Conservation (phyloP, 2,797 vertebrate genomes). For the Kryptopterus vitreolus region DNA sequence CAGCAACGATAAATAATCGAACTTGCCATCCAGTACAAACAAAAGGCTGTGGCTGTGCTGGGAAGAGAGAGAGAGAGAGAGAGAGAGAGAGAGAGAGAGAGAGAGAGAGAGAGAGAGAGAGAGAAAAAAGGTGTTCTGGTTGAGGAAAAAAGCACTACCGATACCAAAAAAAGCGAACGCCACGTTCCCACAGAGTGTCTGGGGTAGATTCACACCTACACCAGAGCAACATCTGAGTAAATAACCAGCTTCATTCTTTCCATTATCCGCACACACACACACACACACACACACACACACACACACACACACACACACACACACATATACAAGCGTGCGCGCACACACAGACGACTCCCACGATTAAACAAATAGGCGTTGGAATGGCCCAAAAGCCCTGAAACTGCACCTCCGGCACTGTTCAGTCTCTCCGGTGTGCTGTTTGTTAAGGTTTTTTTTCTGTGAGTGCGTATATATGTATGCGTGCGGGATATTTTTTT, state of each 20-base stretch:
- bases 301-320: slow-evolving; percentile 68
- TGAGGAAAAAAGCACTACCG: slow-evolving; percentile 73
- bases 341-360: slow-evolving; percentile 81
- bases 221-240: slow-evolving; percentile 94
- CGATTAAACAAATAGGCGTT: slow-evolving; percentile 90
- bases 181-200: slow-evolving; percentile 86
- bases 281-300: slow-evolving; percentile 68
- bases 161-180: slow-evolving; percentile 91
- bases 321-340: slow-evolving; percentile 70
- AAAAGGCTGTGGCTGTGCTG: slow-evolving; percentile 81
- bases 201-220: slow-evolving; percentile 92
- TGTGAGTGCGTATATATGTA: background rate
- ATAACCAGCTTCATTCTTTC: slow-evolving; percentile 95
- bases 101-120: slow-evolving; percentile 57
- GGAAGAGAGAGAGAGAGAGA: slow-evolving; percentile 50
- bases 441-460: slow-evolving; percentile 16
- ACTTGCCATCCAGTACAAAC: slow-evolving; percentile 97
- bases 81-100: background rate
- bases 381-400: slow-evolving; percentile 22
- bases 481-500: background rate
- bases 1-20: slow-evolving; percentile 96
- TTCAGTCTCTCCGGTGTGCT: slow-evolving; percentile 8
- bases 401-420: slow-evolving; percentile 19
- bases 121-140: slow-evolving; percentile 74
- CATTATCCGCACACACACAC: slow-evolving; percentile 84